Evolutionary conservation across 2,797 vertebrate species (phyloP), one percentile per base, ranked within the genome.

Genomic region (Eptatretus atami): DNA sequence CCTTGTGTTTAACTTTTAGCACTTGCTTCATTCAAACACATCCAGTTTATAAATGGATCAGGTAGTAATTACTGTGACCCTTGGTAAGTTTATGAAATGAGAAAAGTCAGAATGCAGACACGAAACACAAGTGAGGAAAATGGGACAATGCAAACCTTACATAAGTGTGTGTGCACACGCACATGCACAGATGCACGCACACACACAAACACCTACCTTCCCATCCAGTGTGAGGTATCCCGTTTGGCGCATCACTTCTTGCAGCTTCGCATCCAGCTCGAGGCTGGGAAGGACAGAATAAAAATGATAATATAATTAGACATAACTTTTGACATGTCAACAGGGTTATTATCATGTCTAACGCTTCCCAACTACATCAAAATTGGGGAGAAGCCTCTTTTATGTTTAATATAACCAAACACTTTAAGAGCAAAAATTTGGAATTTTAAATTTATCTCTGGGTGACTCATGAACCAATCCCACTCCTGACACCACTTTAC

Each of bases 181-280:
- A 12, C 13, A 15, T 1, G 64, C 13, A 10, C 11, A 65, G 31
- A 67, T n/a, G 63, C 63, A 31, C 24, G 19, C 63, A 63, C 6
- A 11, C 2, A 53, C 19, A 52, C 1, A 6, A 12, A 63, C 12
- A 14, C 71, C 76, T 65, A 92, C 86, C 83, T 88, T 82, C 64
- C 85, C 85, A 4, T 84, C 83, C 1, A 92, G 85, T 72, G 83
- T 85, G 63, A 90, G 77, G 71, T 83, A 90, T 66, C 86, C 86
- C 0, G 86, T 92, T 74, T 92, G 86, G 70, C 85, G 90, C 81
- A 90, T 90, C 68, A 92, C 90, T 73, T 90, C 86, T 71, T 90
- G 86, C 66, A 92, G 72, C 71, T 92, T 92, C 76, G 86, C 84
- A 70, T 92, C 83, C 31, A 92, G 88, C 74, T 92, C 86, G 15